phyloP scores from a whole-genome alignment of 23 tunicate genomes.

The Pegea sp. region DNA sequence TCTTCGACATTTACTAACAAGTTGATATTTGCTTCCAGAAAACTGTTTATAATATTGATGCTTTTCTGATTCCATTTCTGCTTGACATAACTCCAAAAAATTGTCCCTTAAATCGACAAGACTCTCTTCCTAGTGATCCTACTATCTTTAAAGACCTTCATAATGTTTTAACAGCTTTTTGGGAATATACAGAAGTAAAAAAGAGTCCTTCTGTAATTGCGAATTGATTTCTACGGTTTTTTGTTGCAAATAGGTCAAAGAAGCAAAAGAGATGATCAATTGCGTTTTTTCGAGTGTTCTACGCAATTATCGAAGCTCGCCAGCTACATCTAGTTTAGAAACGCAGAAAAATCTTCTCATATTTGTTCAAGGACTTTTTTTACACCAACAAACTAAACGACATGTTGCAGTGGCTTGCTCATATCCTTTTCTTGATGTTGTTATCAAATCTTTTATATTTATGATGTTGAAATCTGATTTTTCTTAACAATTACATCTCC shows the following conservation, averaged over 20 bases:
- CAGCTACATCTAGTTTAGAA: conserved; percentile 29
- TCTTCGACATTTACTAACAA: not conserved
- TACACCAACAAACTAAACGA: conserved; percentile 44
- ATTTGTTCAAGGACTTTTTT: conserved; percentile 38
- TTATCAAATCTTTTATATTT: not conserved
- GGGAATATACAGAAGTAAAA: conserved; percentile 47
- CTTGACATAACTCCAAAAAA: no score
- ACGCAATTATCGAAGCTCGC: conserved; percentile 31
- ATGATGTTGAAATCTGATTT: not conserved
- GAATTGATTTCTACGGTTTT: no score
- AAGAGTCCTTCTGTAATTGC: no score
- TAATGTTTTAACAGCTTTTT: conserved; percentile 19
- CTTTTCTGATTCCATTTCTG: conserved; percentile 18
- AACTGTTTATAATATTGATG: conserved; percentile 32
- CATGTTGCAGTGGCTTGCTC: conserved; percentile 50
- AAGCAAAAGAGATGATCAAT: conserved; percentile 50
- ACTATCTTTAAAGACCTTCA: conserved; percentile 21
- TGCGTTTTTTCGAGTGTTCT: conserved; percentile 22
- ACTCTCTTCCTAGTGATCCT: no score
- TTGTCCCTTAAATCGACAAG: no score
- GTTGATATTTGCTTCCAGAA: conserved; percentile 11
- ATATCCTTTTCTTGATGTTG: conserved; percentile 47
- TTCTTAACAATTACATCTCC: no score
- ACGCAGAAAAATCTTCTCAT: conserved; percentile 14
- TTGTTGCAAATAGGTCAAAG: conserved; percentile 8